phyloP scores from a whole-genome alignment of 2,797 vertebrate species.

The Esox masquinongy region DNA sequence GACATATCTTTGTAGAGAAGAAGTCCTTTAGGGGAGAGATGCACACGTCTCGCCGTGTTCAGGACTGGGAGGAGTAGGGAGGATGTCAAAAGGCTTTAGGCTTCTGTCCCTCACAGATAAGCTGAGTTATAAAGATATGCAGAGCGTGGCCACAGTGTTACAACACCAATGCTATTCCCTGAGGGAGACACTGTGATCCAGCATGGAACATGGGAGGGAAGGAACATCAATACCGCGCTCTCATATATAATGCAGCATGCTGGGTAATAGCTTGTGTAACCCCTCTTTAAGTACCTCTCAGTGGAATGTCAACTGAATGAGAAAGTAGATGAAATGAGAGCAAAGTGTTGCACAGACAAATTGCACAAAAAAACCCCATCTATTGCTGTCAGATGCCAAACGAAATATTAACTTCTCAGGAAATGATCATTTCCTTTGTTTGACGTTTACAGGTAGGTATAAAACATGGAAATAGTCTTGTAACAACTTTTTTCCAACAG shows the following conservation, averaged over 20 bases:
- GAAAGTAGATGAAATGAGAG: conserved; percentile 7
- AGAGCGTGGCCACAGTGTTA: conserved; percentile 4
- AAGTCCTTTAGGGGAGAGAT: neutral
- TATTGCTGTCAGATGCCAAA: neutral
- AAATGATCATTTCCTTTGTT: neutral
- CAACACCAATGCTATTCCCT: neutral
- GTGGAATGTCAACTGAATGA: conserved; percentile 2
- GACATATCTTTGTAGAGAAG: neutral
- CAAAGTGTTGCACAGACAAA: neutral
- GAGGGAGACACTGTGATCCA: conserved; percentile 23
- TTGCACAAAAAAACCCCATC: neutral
- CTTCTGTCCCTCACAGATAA: conserved; percentile 4
- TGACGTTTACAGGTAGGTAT: neutral
- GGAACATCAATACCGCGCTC: conserved; percentile 10
- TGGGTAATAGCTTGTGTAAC: conserved; percentile 13
- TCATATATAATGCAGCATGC: conserved; percentile 19
- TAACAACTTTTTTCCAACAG: neutral
- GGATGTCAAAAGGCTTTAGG: neutral
- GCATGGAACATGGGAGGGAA: neutral
- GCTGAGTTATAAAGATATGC: conserved; percentile 14
- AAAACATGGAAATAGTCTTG: neutral
- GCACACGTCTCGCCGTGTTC: neutral
- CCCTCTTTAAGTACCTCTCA: conserved; percentile 1
- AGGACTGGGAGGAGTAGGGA: neutral
- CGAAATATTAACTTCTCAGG: no score